These are phyloP conservation scores for Zaprionus lachaisei DNA, from an alignment of 1,140 invertebrate species.

Conservation along the genomic window DNA sequence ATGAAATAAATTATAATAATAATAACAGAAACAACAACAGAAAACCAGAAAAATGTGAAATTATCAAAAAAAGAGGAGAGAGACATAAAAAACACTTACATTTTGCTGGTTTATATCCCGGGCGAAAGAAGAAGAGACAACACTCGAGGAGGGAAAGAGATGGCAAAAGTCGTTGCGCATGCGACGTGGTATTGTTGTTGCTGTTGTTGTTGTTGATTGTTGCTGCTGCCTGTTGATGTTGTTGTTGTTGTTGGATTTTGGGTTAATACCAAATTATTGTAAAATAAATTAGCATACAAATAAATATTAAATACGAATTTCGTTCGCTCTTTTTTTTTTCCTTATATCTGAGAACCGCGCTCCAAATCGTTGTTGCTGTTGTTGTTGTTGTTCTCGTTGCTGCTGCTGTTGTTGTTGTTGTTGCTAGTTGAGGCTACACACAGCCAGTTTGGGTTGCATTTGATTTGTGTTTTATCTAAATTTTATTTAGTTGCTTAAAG, in stretches of 20 bases:
- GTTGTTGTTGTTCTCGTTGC: constrained; percentile 13
- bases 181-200: constrained; percentile 29
- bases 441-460: constrained; percentile 35
- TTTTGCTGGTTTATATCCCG: constrained; percentile 71
- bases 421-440: constrained; percentile 14
- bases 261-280: constrained; percentile 78
- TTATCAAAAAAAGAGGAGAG: constrained; percentile 8
- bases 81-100: constrained; percentile 58
- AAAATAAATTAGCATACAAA: constrained; percentile 74
- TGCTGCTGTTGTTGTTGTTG: constrained; percentile 25
- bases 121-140: constrained; percentile 39
- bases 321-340: constrained; percentile 37
- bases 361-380: constrained; percentile 31
- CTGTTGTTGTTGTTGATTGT: constrained; percentile 32
- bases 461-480: constrained; percentile 50
- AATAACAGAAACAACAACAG: constrained; percentile 18
- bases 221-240: constrained; percentile 41
- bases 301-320: constrained; percentile 60
- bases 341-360: constrained; percentile 30
- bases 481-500: constrained; percentile 64
- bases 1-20: constrained; percentile 32
- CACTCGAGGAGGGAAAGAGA: constrained; percentile 22
- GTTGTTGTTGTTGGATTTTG: constrained; percentile 55
- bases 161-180: constrained; percentile 26
- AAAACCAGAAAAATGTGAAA: constrained; percentile 30